Conservation (phyloP, 2,113 vertebrate species). For the Hippopotamus amphibius region DNA sequence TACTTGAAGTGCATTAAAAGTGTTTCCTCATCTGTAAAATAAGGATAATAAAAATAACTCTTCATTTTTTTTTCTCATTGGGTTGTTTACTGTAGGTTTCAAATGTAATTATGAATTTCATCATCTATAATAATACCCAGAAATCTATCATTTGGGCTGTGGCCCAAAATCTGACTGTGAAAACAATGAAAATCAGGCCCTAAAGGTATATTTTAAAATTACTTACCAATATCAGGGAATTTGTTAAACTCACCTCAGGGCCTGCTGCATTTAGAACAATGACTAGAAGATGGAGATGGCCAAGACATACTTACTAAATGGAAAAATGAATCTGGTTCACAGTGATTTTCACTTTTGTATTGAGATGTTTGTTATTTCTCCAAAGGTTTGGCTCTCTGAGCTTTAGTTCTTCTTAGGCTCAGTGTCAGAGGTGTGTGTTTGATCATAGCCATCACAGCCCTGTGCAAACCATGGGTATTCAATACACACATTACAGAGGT, state of each 20-base stretch:
- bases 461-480: not conserved
- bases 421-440: not conserved
- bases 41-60: conserved; percentile 51
- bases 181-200: conserved; percentile 43
- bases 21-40: conserved; percentile 45
- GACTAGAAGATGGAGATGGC: not conserved
- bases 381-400: not conserved
- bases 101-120: conserved; percentile 55
- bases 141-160: conserved; percentile 50
- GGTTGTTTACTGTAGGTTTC: conserved; percentile 53
- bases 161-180: conserved; percentile 44
- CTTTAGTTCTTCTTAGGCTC: not conserved
- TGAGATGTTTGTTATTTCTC: not conserved
- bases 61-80: not conserved
- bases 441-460: not conserved
- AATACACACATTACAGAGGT: not conserved
- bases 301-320: not conserved
- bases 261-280: not conserved
- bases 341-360: not conserved
- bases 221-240: not conserved
- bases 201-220: conserved; percentile 15
- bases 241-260: not conserved
- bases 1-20: conserved; percentile 33
- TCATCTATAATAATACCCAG: conserved; percentile 49
- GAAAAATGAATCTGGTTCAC: not conserved